These are phyloP conservation scores for Babyrousa celebensis DNA, from an alignment of 2,797 vertebrate species.

Conservation along the genomic window DNA sequence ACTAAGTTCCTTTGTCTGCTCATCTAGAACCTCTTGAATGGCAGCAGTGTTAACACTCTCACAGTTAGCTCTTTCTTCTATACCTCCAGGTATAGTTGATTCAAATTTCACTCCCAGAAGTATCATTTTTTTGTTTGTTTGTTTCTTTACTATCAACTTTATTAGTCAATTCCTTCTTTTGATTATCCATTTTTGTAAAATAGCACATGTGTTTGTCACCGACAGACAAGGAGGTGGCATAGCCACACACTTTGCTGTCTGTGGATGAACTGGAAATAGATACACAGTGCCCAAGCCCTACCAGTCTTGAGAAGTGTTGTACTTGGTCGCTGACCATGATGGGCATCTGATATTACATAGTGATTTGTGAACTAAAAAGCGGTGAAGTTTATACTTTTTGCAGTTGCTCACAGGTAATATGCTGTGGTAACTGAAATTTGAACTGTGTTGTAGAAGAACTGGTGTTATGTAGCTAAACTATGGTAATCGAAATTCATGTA, in stretches of 20 bases:
- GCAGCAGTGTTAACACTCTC: neutral
- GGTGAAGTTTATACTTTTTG: neutral
- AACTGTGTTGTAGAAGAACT: neutral
- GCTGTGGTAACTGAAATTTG: neutral
- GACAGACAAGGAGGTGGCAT: neutral
- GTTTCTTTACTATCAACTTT: neutral
- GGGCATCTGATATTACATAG: neutral
- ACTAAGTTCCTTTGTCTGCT: neutral
- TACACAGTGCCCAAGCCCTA: neutral
- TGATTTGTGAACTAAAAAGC: neutral
- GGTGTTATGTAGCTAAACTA: neutral
- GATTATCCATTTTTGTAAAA: neutral
- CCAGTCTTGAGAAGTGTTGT: neutral
- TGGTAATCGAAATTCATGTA: conserved; percentile 8
- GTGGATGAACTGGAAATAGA: neutral
- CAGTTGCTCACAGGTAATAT: neutral
- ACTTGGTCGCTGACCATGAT: neutral
- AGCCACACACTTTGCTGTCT: neutral
- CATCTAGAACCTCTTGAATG: neutral
- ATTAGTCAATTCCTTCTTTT: neutral
- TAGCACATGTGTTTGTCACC: neutral
- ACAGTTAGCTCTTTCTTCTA: neutral
- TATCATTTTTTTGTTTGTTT: neutral
- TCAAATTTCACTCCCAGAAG: neutral
- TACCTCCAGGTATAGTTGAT: neutral